Evolutionary conservation across 1,140 invertebrate species (phyloP), one percentile per base, ranked within the genome.

Genomic region (Heliconius nattereri): DNA sequence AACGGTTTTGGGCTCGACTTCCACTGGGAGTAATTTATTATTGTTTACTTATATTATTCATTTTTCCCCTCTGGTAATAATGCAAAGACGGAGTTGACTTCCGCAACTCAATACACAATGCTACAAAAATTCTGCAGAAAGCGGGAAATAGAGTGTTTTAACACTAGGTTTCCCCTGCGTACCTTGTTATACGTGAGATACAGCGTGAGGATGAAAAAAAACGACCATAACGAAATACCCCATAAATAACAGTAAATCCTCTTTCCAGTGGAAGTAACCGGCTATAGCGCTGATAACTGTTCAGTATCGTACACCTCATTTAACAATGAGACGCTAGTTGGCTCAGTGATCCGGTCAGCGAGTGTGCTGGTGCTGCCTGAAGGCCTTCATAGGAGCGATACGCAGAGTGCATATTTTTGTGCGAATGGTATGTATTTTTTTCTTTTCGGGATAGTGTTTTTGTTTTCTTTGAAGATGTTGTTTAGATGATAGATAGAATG

Each of bases 391-490:
- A 92, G 94, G 74, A 95, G 94, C 11, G 95, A 96, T 78, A 96
- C 95, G 0, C 96, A 96, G 84, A 96, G 96, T 81, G 96, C 96
- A 13, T 96, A 96, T 87, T 96, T 96, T 87, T 96, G 96, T 89
- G 96, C 96, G 20, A 96, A 96, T 84, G 96, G 96, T 96, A 86
- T 90, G 87, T 86, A 71, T 73, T 5, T 71, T 2, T 20, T 23
- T 13, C 0, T 11, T 26, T 26, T 11, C n/a, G 20, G 8, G 0
- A 2, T n/a, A 19, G 54, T 23, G 0, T 26, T 66, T 9, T 57
- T 9, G 7, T 23, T 8, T n/a, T 9, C 23, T 23, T 57, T 57
- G 9, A 57, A 57, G 54, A 16, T 1, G 40, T 13, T 13, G 40
- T 45, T 45, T 45, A 1, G 11, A 3, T 45, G 40, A 45, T 45